Conservation (phyloP, 2,888 invertebrate species). For the Cremastobaeus sp. region DNA sequence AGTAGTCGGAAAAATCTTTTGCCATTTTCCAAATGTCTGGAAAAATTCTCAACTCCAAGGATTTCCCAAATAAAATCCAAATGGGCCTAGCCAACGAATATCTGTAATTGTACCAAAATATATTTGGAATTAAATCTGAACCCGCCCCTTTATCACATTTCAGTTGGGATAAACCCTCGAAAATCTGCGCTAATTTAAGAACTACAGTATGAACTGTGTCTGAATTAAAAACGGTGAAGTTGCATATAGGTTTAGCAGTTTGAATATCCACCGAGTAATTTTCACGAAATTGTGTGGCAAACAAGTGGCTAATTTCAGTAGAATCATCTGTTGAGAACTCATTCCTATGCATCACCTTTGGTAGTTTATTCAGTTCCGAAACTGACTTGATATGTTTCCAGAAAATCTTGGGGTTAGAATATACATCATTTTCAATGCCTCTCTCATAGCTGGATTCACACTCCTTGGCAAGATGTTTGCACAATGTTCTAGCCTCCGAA, state of each 20-base stretch:
- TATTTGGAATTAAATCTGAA: background rate
- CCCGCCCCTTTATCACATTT: background rate
- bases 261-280: background rate
- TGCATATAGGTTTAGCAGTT: too few species aligned
- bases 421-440: background rate
- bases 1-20: background rate
- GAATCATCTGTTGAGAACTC: background rate
- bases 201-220: too few species aligned
- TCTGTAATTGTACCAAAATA: background rate
- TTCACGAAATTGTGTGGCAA: background rate
- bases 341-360: background rate
- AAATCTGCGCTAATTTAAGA: background rate
- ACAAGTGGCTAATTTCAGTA: background rate
- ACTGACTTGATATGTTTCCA: background rate
- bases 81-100: background rate
- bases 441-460: background rate
- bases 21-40: background rate
- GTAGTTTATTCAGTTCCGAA: background rate
- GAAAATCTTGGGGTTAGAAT: background rate
- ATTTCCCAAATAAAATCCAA: background rate
- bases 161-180: background rate
- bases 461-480: background rate
- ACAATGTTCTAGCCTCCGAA: background rate
- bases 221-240: too few species aligned
- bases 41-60: background rate